Conservation (phyloP, 2,113 vertebrate species). For the Toxostoma redivivum region DNA sequence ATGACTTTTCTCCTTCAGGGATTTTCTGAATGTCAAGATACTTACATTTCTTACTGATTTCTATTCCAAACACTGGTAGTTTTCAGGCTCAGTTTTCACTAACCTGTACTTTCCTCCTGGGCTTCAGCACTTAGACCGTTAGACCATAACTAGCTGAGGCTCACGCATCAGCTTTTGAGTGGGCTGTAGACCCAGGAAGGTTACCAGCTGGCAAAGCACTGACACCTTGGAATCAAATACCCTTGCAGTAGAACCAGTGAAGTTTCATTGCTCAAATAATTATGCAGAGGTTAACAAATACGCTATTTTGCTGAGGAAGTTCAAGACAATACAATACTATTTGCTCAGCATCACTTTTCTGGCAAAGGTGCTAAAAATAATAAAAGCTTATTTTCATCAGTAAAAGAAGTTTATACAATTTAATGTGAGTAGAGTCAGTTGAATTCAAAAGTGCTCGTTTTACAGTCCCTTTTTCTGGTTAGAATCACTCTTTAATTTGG, state of each 20-base stretch:
- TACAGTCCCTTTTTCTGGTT: background rate
- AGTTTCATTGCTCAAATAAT: background rate
- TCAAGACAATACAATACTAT: background rate
- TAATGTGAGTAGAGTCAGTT: background rate
- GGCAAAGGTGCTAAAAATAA: background rate
- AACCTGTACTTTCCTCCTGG: background rate
- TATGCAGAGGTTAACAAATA: background rate
- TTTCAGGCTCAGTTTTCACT: background rate
- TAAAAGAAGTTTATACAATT: background rate
- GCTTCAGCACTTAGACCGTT: background rate
- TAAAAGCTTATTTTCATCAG: background rate
- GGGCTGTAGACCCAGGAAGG: background rate
- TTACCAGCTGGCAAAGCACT: background rate
- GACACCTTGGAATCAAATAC: background rate
- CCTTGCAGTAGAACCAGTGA: background rate
- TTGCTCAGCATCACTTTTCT: background rate
- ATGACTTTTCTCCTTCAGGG: background rate
- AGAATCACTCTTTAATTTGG: background rate
- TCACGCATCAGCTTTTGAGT: background rate
- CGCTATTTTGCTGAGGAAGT: background rate
- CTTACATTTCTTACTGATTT: background rate
- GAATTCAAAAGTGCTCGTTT: background rate
- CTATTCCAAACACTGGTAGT: background rate
- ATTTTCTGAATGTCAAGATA: background rate
- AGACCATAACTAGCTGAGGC: background rate